phyloP scores from a whole-genome alignment of 2,113 vertebrate species.

The Butorides virescens region DNA sequence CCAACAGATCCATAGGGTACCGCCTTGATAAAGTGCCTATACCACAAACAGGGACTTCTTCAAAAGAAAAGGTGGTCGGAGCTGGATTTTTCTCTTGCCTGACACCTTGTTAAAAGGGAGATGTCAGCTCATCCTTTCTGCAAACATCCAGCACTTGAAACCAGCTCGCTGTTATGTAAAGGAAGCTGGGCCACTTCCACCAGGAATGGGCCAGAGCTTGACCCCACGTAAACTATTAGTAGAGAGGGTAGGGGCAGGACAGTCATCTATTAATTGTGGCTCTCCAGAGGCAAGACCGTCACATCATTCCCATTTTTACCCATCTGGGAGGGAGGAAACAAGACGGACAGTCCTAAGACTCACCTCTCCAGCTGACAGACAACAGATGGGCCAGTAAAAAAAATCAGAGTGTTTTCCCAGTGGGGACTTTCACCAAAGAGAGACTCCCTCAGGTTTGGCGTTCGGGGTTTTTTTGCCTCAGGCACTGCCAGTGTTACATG shows the following conservation, averaged over 20 bases:
- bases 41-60: background rate
- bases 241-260: background rate
- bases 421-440: background rate
- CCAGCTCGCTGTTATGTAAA: background rate
- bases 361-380: background rate
- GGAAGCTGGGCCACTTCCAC: background rate
- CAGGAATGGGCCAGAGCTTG: background rate
- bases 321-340: background rate
- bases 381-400: background rate
- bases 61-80: background rate
- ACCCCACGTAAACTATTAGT: background rate
- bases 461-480: background rate
- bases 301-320: background rate
- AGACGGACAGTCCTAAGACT: background rate
- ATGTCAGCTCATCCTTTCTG: background rate
- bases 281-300: background rate
- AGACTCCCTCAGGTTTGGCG: background rate
- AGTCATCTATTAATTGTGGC: background rate
- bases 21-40: background rate
- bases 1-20: background rate
- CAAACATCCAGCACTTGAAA: background rate
- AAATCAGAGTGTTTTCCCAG: background rate
- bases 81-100: background rate
- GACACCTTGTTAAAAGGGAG: background rate
- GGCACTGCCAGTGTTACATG: accelerated